These are phyloP conservation scores for Ceratosolen solmsi DNA, from an alignment of 1,140 invertebrate genomes.

Conservation along the genomic window DNA sequence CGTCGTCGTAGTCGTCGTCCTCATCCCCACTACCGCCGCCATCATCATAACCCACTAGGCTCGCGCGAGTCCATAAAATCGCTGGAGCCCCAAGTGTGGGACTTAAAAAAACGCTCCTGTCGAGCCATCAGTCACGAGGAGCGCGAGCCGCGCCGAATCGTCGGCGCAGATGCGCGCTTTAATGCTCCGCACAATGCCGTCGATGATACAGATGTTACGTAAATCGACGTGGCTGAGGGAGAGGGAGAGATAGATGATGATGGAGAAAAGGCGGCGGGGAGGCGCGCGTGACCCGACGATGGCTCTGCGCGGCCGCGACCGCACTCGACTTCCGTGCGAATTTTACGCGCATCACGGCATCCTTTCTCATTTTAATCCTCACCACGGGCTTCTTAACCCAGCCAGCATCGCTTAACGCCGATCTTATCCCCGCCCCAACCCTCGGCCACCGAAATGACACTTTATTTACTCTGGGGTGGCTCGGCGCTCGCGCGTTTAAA, in stretches of 20 bases:
- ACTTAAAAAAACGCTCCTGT: neutral
- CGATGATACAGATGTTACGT: constrained; percentile 49
- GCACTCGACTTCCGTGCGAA: constrained; percentile 11
- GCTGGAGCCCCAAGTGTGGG: neutral
- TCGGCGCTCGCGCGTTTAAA: too few species aligned
- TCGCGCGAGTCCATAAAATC: neutral
- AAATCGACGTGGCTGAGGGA: neutral
- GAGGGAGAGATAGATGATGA: neutral
- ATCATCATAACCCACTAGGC: too few species aligned
- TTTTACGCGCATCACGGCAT: constrained; percentile 46
- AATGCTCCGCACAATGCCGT: neutral
- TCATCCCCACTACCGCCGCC: too few species aligned
- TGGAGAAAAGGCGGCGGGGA: constrained; percentile 16
- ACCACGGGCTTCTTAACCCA: neutral
- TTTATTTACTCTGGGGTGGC: neutral
- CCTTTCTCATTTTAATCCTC: constrained; percentile 20
- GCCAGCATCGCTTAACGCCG: neutral
- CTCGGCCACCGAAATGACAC: too few species aligned
- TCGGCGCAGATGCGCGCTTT: constrained; percentile 6
- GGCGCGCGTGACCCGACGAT: neutral
- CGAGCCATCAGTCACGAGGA: constrained; percentile 33
- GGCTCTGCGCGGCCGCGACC: neutral
- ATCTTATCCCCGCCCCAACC: too few species aligned
- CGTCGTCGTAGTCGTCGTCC: too few species aligned
- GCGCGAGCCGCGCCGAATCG: constrained; percentile 22